Evolutionary conservation across 2,797 vertebrate species (phyloP).

Genomic region (Lepus oiostolus): DNA sequence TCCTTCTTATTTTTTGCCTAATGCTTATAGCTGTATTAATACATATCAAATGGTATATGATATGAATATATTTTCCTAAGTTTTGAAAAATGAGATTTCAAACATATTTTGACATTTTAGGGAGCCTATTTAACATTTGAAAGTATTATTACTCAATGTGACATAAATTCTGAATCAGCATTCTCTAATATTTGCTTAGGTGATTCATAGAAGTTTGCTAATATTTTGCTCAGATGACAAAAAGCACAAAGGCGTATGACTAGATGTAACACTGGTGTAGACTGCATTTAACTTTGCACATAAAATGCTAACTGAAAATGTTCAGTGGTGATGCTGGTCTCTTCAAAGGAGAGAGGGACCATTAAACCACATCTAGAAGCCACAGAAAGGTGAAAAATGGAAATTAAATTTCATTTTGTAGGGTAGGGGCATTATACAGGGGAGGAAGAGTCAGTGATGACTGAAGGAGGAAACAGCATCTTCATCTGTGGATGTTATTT

Average conservation of each 20-base stretch:
- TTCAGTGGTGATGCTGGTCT: not conserved
- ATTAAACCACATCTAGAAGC: not conserved
- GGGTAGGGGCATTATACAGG: not conserved
- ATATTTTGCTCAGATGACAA: not conserved
- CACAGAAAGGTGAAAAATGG: not conserved
- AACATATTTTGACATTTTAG: not conserved
- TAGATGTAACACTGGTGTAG: not conserved
- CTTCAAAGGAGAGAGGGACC: not conserved
- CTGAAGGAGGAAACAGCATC: not conserved
- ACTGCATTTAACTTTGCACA: not conserved
- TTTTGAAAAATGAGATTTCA: slow-evolving; percentile 13
- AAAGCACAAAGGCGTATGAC: not conserved
- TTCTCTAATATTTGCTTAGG: not conserved
- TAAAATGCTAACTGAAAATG: not conserved
- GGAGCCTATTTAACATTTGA: not conserved
- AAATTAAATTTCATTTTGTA: not conserved
- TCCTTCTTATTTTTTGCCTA: not conserved
- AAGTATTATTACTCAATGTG: not conserved
- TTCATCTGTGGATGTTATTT: not conserved
- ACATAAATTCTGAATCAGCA: not conserved
- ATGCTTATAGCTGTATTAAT: not conserved
- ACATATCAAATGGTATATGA: not conserved
- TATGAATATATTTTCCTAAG: not conserved
- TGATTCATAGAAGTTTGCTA: not conserved
- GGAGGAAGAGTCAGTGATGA: not conserved